Conservation (phyloP, 2,113 vertebrate genomes). For the Tetrao urogallus region DNA sequence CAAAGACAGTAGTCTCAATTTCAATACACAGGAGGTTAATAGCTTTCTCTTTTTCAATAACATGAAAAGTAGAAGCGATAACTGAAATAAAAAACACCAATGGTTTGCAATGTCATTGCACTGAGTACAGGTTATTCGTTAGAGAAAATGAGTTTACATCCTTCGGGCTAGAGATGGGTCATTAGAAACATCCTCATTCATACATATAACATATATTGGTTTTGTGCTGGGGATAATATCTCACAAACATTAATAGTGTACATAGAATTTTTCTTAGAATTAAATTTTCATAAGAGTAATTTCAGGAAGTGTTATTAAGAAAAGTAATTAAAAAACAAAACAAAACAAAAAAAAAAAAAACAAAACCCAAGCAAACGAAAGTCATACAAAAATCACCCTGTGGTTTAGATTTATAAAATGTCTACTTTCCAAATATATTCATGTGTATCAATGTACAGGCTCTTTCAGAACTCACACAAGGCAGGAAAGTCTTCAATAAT, state of each 20-base stretch:
- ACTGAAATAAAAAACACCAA: conserved; percentile 5
- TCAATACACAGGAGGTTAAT: neutral
- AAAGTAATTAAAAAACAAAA: neutral
- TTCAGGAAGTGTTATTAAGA: neutral
- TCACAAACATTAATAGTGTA: neutral
- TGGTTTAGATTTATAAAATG: neutral
- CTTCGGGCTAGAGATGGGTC: neutral
- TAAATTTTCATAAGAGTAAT: neutral
- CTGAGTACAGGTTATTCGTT: conserved; percentile 6
- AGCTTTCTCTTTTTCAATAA: neutral
- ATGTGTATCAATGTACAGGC: neutral
- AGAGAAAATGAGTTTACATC: conserved; percentile 28
- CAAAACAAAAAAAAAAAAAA: rapidly evolving
- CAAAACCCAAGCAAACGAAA: rapidly evolving
- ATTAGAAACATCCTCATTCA: neutral
- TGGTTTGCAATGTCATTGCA: neutral
- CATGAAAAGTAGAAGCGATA: neutral
- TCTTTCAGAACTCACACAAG: neutral
- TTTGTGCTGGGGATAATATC: neutral
- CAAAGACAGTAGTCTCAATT: neutral
- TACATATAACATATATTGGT: neutral
- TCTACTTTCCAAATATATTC: neutral
- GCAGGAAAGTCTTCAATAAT: neutral
- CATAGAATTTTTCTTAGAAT: neutral
- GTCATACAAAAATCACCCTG: rapidly evolving